Evolutionary conservation across 2,888 invertebrate species (phyloP), one percentile per base, ranked within the genome.

Genomic region (Marronus borbonicus): DNA sequence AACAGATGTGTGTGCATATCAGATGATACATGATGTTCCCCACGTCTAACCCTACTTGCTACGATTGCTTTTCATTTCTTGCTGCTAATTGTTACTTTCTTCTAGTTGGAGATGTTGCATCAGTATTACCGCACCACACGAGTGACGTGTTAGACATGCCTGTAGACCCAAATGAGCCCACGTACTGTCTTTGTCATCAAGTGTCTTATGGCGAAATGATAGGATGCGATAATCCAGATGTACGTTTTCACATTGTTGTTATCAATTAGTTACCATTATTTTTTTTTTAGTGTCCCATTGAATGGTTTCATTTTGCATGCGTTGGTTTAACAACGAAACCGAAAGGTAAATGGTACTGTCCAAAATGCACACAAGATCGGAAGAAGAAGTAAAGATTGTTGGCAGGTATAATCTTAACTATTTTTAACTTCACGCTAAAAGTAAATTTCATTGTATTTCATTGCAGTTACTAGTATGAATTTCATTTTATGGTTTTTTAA

Each of bases 131-230:
- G 50, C 92, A 95, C 0, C 96, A 96, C 89, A 95, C 97, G 0
- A 96, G 97, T 81, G 98, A 96, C 87, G 96, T 96, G 12, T 89
- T 96, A 52, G 96, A 96, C 83, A 96, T 96, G 96, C 96, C 96
- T 0, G 96, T 96, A 0, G 96, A 99, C 91, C 99, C 99, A 0
- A 99, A 99, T 86, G 99, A 99, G 87, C 99, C 99, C 0, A 98
- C 98, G 0, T 99, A 99, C 88, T 99, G 98, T 88, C 90, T 98
- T 55, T 99, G 99, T 86, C 98, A 98, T 89, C 98, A 99, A 92
- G 96, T 96, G 70, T 97, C 97, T 3, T 98, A 97, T 85, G 98
- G 98, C 77, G 97, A 98, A 90, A 98, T 98, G 98, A 97, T 98
- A 86, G 97, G 96, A 81, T 98, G 98, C 91, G 98, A 98, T 89